phyloP scores from a whole-genome alignment of 2,888 invertebrate genomes.

The Lithophane leautieri region DNA sequence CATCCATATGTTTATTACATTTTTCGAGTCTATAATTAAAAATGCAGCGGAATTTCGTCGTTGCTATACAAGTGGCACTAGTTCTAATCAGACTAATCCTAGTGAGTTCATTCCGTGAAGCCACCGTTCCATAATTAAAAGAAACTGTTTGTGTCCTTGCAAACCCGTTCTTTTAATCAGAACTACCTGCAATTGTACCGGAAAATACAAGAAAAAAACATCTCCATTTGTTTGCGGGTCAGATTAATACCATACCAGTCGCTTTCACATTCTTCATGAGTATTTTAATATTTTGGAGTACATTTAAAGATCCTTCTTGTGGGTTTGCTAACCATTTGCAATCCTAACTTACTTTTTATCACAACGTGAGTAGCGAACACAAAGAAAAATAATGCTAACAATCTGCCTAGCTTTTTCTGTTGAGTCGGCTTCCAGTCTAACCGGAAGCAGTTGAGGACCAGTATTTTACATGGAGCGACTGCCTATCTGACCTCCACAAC shows the following conservation, averaged over 20 bases:
- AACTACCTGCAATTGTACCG: constrained; percentile 43
- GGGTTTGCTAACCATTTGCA: neutral
- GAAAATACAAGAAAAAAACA: constrained; percentile 27
- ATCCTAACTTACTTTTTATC: neutral
- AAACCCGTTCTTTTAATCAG: constrained; percentile 44
- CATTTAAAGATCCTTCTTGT: neutral
- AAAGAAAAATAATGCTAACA: neutral
- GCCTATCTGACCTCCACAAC: too few relatives aligned
- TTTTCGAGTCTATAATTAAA: neutral
- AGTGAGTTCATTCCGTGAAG: constrained; percentile 1
- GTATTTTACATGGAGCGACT: too few relatives aligned
- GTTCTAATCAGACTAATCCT: constrained; percentile 19
- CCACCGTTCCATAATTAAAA: constrained; percentile 26
- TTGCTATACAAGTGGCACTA: neutral
- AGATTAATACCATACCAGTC: constrained; percentile 16
- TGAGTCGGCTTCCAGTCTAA: too few relatives aligned
- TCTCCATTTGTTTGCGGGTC: constrained; percentile 25
- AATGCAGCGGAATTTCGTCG: neutral
- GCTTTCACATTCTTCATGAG: constrained; percentile 1
- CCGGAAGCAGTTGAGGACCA: too few relatives aligned
- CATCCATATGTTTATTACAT: too few relatives aligned
- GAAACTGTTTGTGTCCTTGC: constrained; percentile 30
- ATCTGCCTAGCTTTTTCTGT: too few relatives aligned
- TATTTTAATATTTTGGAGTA: constrained; percentile 34
- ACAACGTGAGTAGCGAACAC: neutral